A percentile compares a stretch with the other conserved stretches of the same genome.
Conservation (phyloP, 37 sponge, comb jelly and placozoan genomes). For the Agelas oroides region DNA sequence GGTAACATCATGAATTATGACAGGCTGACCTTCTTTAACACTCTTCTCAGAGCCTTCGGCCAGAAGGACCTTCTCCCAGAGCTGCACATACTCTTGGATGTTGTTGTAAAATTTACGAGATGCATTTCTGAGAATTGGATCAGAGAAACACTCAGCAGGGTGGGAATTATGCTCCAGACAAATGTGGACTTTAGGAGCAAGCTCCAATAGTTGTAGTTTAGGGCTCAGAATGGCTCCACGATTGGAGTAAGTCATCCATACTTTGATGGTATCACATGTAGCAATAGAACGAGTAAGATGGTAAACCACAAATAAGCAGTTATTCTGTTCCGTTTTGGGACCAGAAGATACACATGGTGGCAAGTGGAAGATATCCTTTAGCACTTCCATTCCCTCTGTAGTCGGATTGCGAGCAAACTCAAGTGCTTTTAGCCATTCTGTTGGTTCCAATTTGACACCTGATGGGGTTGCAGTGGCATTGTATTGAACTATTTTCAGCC, state of each 20-base stretch:
- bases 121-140: constrained; percentile 32
- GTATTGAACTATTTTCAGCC: too few relatives aligned
- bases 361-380: constrained; percentile 5
- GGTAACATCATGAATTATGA: constrained; percentile 42
- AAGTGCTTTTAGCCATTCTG: constrained; percentile 22
- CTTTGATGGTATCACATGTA: constrained; percentile 24
- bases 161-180: constrained; percentile 70
- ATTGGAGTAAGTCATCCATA: constrained; percentile 56
- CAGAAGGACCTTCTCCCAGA: constrained; percentile 67
- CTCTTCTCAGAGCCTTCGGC: constrained; percentile 71
- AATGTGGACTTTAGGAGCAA: constrained; percentile 40
- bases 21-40: constrained; percentile 28
- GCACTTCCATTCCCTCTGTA: constrained; percentile 2
- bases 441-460: too few relatives aligned
- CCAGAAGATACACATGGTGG: too few relatives aligned
- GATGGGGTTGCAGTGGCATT: too few relatives aligned
- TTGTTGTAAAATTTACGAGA: constrained; percentile 40
- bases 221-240: constrained; percentile 45
- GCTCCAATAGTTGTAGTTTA: constrained; percentile 55
- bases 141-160: constrained; percentile 76
- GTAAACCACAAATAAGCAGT: too few relatives aligned
- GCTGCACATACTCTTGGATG: constrained; percentile 52
- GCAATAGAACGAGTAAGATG: too few relatives aligned
- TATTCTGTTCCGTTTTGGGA: neutral
- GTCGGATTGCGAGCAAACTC: constrained; percentile 26